phyloP scores from a whole-genome alignment of 2,888 invertebrate genomes.

The Drosophila pseudotalamancana region DNA sequence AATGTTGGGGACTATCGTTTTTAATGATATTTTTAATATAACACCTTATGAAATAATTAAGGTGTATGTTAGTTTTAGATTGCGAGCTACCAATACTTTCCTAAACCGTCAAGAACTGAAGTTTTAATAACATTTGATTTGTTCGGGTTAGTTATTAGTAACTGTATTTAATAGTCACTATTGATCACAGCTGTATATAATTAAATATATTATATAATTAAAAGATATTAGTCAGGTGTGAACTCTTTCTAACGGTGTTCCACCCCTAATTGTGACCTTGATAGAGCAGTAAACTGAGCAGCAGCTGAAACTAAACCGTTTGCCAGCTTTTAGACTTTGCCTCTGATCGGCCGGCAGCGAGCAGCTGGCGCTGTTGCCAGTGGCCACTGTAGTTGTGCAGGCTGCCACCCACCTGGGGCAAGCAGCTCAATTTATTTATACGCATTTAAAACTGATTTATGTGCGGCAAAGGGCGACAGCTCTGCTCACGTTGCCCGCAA shows the following conservation, averaged over 20 bases:
- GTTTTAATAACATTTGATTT: no score
- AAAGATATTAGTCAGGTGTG: neutral
- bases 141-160: no score
- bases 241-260: neutral
- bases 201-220: neutral
- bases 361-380: constrained; percentile 11
- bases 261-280: constrained; percentile 3
- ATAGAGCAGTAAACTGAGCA: neutral
- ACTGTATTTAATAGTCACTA: no score
- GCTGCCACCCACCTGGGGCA: constrained; percentile 48
- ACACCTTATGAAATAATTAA: constrained; percentile 1
- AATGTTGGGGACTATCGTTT: constrained; percentile 14
- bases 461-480: constrained; percentile 52
- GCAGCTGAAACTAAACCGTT: constrained; percentile 5
- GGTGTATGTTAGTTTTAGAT: no score
- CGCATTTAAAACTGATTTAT: constrained; percentile 77
- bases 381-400: constrained; percentile 4
- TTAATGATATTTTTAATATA: constrained; percentile 19
- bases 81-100: no score
- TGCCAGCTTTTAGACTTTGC: neutral
- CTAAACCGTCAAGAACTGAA: no score
- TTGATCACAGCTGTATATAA: no score
- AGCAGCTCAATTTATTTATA: constrained; percentile 71
- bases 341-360: neutral
- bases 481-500: constrained; percentile 16